Conservation (phyloP, 2,888 invertebrate genomes). For the Fragum sueziense region DNA sequence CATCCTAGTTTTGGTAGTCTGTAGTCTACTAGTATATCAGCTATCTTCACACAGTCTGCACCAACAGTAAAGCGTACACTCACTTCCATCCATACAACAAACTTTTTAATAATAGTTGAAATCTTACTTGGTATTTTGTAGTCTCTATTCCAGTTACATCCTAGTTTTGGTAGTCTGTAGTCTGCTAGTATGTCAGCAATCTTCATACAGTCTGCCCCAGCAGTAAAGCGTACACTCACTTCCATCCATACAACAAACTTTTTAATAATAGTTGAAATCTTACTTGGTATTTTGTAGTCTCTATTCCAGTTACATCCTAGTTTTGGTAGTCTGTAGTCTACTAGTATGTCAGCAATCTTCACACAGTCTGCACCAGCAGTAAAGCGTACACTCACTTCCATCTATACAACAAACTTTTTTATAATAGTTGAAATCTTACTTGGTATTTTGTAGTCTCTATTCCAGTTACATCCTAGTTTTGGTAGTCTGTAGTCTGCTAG, state of each 20-base stretch:
- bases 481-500: conserved; percentile 36
- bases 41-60: not conserved
- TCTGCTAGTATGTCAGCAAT: conserved; percentile 32
- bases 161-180: conserved; percentile 37
- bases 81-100: conserved; percentile 20
- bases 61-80: conserved; percentile 15
- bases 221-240: conserved; percentile 15
- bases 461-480: conserved; percentile 50
- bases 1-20: conserved; percentile 39
- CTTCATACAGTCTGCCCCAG: not conserved
- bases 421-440: too few relatives aligned
- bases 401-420: conserved; percentile 17
- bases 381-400: conserved; percentile 19
- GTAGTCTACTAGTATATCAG: conserved; percentile 32
- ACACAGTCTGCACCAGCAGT: conserved; percentile 1
- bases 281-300: conserved; percentile 46
- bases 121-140: conserved; percentile 45
- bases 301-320: conserved; percentile 47
- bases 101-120: too few relatives aligned
- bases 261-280: too few relatives aligned
- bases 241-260: conserved; percentile 22
- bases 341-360: conserved; percentile 26
- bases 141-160: conserved; percentile 46
- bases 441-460: conserved; percentile 40
- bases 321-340: conserved; percentile 37